Evolutionary conservation across 2,888 invertebrate species (phyloP), one percentile per base, ranked within the genome.

Genomic region (Cepaea hortensis): DNA sequence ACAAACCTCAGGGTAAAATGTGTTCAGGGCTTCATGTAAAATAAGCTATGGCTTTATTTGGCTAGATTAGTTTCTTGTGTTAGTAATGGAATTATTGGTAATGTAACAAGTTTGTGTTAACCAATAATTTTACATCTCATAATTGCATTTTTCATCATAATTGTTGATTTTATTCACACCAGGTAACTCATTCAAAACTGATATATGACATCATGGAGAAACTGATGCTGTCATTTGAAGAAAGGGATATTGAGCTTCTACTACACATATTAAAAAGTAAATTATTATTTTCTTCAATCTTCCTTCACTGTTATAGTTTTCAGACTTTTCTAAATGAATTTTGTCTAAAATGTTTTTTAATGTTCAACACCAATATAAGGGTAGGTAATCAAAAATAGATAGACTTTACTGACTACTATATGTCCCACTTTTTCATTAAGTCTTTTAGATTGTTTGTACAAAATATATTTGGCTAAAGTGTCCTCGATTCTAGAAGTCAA

Each of bases 221-320:
- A 62, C 94, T 98, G 0, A 94, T 96, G 0, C 95, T 95, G 0
- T 95, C 95, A 6, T 96, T 97, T 93, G 91, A 93, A 0, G 97
- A 97, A 94, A 98, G 97, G 94, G 96, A 96, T 89, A 96, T 98
- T 15, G 98, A 98, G 91, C 96, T 98, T 86, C 96, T 98, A 89
- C 94, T 98, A 18, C 95, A 97, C 0, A 95, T 97, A 11, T 95
- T 98, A 79, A 96, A 96, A 91, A 96, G 96, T 94, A 91, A 93
- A 92, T 91, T 20, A 46, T 23, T 46, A 48, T 75, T 82, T 81
- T 15, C 35, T 18, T 81, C 11, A 18, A 84, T 55, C 7, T 20
- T 5, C 72, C 70, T 15, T 73, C 48, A 50, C 55, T 55, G 15
- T 77, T 13, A 18, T 77, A 55, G 5, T 11, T 20, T 11, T n/a